phyloP scores from a whole-genome alignment of 1,140 invertebrate genomes.

The Sitophilus oryzae region DNA sequence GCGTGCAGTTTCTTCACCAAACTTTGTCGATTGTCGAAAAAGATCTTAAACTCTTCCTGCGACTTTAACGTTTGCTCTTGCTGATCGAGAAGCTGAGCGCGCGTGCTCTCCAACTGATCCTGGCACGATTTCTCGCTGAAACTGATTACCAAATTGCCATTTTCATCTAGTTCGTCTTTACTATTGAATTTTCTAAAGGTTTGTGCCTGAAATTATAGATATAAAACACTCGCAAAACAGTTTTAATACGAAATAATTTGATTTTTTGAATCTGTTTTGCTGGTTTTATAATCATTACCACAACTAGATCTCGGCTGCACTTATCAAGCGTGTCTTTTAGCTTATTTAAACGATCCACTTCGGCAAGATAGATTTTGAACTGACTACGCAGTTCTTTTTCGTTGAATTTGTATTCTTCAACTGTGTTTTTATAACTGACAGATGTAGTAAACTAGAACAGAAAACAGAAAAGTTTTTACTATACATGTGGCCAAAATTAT shows the following conservation, averaged over 20 bases:
- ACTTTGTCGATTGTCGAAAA: conserved; percentile 20
- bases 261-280: background rate
- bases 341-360: conserved; percentile 16
- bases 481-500: no score
- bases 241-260: background rate
- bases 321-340: conserved; percentile 13
- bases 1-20: conserved; percentile 23
- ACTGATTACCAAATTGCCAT: conserved; percentile 5
- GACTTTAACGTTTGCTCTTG: conserved; percentile 31
- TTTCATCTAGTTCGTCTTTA: conserved; percentile 14
- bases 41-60: conserved; percentile 30
- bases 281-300: conserved; percentile 14
- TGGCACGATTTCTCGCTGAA: conserved; percentile 22
- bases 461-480: conserved; percentile 12
- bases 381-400: conserved; percentile 11
- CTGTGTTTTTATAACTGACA: conserved; percentile 10
- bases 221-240: background rate
- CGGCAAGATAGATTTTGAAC: conserved; percentile 11
- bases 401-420: conserved; percentile 23
- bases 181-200: conserved; percentile 23
- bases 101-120: conserved; percentile 15
- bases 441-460: conserved; percentile 9
- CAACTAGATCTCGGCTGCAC: conserved; percentile 13
- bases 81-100: conserved; percentile 23
- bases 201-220: conserved; percentile 17